Conservation (phyloP, 2,113 vertebrate genomes). For the Tonatia bakeri region DNA sequence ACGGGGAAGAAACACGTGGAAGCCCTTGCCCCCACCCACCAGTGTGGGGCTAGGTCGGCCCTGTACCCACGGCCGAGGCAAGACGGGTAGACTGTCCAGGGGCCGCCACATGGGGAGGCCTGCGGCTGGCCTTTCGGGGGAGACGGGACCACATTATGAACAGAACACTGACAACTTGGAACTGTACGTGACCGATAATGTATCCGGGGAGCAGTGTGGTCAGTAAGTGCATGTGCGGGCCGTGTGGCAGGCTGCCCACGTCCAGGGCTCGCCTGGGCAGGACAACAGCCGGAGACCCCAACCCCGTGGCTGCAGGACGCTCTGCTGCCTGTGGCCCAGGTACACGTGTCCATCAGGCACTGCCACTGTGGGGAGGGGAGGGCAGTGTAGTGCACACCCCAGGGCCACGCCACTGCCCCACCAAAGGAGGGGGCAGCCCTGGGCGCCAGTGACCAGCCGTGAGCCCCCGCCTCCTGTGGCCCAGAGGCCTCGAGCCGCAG, state of each 20-base stretch:
- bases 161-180: no score
- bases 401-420: no score
- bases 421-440: neutral
- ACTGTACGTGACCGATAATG: no score
- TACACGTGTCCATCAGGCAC: fast-evolving
- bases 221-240: fast-evolving
- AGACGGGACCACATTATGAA: fast-evolving
- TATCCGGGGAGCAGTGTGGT: no score
- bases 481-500: fast-evolving
- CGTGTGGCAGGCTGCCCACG: neutral
- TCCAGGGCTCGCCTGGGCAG: neutral
- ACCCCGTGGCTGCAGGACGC: neutral
- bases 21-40: neutral
- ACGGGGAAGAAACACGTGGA: no score
- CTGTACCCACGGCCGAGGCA: neutral
- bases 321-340: neutral
- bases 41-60: fast-evolving
- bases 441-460: fast-evolving
- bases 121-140: no score
- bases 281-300: no score
- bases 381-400: neutral
- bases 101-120: no score
- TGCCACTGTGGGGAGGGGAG: fast-evolving
- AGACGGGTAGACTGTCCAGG: neutral
- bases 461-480: neutral